Evolutionary conservation across 2,888 invertebrate species (phyloP).

Genomic region (Altica lythri): DNA sequence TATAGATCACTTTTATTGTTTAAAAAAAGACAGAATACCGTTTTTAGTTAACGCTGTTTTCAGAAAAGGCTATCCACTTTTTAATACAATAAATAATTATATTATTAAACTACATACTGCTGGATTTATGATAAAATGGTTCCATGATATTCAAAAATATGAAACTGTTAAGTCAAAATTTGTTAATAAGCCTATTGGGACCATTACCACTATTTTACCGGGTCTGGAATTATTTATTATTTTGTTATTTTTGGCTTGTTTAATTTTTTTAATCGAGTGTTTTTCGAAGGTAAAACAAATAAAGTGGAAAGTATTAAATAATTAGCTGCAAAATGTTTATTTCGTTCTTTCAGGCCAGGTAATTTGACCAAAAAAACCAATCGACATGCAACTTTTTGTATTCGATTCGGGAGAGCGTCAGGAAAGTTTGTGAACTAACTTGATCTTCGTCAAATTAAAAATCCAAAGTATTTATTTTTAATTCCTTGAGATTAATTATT

Average conservation of each 20-base stretch:
- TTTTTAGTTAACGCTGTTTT: slow-evolving; percentile 24
- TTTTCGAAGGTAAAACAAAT: no score
- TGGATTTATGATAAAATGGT: slow-evolving; percentile 29
- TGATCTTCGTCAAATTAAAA: no score
- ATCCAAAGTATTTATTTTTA: no score
- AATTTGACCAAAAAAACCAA: no score
- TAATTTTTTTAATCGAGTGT: slow-evolving; percentile 11
- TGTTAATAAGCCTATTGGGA: neutral
- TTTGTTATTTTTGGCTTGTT: slow-evolving; percentile 1
- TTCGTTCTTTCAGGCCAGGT: no score
- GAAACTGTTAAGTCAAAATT: neutral
- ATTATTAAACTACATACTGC: slow-evolving; percentile 17
- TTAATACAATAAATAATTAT: slow-evolving; percentile 18
- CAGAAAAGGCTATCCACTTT: slow-evolving; percentile 27
- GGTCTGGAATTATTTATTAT: neutral
- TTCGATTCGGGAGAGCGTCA: no score
- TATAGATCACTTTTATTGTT: slow-evolving; percentile 16
- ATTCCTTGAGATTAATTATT: no score
- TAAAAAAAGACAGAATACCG: slow-evolving; percentile 16
- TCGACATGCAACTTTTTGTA: no score
- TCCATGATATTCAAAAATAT: slow-evolving; percentile 14
- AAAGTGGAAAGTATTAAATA: no score
- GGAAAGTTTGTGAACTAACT: no score
- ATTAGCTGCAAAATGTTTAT: no score
- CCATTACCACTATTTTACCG: slow-evolving; percentile 1